Evolutionary conservation across 1,140 invertebrate species (phyloP).

Genomic region (Platyscapa corneri): DNA sequence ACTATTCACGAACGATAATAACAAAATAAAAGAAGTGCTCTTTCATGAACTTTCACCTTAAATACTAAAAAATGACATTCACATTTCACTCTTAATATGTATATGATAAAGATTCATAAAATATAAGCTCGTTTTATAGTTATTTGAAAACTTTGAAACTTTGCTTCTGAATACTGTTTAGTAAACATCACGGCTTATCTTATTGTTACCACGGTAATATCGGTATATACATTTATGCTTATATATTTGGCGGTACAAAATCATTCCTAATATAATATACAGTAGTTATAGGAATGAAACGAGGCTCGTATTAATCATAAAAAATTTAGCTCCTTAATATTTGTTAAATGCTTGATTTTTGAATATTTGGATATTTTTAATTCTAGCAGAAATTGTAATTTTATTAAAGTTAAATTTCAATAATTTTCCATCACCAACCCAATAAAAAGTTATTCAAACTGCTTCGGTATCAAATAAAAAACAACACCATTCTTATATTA

Average conservation of each 20-base stretch:
- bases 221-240: neutral
- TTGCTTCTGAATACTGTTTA: neutral
- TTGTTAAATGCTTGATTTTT: neutral
- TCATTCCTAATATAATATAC: neutral
- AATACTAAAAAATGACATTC: neutral
- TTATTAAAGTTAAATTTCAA: neutral
- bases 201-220: neutral
- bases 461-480: too few relatives aligned
- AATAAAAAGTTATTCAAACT: too few relatives aligned
- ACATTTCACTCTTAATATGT: neutral
- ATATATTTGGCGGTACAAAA: constrained; percentile 17
- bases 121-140: constrained; percentile 47
- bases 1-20: neutral
- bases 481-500: too few relatives aligned
- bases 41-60: constrained; percentile 5
- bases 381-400: neutral
- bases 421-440: neutral
- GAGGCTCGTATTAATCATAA: neutral
- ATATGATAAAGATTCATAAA: constrained; percentile 41
- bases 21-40: neutral
- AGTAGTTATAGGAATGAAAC: neutral
- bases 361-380: neutral
- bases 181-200: neutral
- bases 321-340: neutral
- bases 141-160: constrained; percentile 19